These are phyloP conservation scores for Trisateles emortualis DNA, from an alignment of 2,888 invertebrate genomes.

Conservation along the genomic window DNA sequence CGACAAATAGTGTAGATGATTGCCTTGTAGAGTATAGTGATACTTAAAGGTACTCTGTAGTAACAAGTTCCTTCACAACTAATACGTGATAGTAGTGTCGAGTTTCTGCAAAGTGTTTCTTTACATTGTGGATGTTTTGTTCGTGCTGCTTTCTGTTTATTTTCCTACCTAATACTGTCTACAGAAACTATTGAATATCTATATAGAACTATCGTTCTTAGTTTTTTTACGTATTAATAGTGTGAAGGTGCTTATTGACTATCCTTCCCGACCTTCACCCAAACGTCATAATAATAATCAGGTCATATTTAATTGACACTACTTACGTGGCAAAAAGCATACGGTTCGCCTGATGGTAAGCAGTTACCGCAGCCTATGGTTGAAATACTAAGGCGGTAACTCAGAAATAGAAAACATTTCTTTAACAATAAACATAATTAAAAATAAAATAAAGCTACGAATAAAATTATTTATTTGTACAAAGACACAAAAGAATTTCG, in stretches of 20 bases:
- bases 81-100: slow-evolving; percentile 26
- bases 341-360: too few relatives aligned
- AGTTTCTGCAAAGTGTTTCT: slow-evolving; percentile 30
- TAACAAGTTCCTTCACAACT: slow-evolving; percentile 22
- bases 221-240: not conserved
- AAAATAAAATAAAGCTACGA: too few relatives aligned
- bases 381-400: too few relatives aligned
- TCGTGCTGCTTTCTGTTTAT: slow-evolving; percentile 24
- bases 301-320: too few relatives aligned
- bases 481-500: not conserved
- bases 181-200: slow-evolving; percentile 13
- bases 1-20: slow-evolving; percentile 51
- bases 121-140: slow-evolving; percentile 19
- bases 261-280: too few relatives aligned
- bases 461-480: too few relatives aligned
- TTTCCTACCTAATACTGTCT: slow-evolving; percentile 24
- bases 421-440: not conserved
- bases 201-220: not conserved
- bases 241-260: too few relatives aligned
- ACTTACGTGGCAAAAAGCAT: too few relatives aligned
- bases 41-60: slow-evolving; percentile 5
- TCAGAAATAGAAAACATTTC: too few relatives aligned
- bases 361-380: too few relatives aligned
- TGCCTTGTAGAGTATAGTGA: slow-evolving; percentile 27
- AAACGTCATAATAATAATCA: too few relatives aligned